Conservation (phyloP, 2,888 invertebrate genomes). For the Mimachlamys varia region DNA sequence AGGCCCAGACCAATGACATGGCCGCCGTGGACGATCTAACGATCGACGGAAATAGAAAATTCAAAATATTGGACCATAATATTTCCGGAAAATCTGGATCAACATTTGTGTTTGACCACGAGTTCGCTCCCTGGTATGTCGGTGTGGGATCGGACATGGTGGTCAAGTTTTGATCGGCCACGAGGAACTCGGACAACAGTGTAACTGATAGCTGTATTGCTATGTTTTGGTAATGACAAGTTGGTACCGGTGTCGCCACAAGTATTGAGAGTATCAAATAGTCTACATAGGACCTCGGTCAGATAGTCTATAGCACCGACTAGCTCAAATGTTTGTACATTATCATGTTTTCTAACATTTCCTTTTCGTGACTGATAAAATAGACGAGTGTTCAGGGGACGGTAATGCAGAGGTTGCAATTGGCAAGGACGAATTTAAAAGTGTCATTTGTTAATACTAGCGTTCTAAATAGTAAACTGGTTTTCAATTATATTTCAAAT, state of each 20-base stretch:
- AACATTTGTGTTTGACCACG: slow-evolving; percentile 43
- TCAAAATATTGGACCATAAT: background rate
- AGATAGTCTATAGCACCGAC: background rate
- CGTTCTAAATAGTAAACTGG: too few species aligned
- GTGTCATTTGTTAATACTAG: too few species aligned
- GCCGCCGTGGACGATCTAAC: slow-evolving; percentile 39
- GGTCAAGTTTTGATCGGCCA: slow-evolving; percentile 11
- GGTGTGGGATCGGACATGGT: slow-evolving; percentile 46
- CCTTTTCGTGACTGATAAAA: background rate
- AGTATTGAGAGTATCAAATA: background rate
- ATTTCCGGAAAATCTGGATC: slow-evolving; percentile 2
- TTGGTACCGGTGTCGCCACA: background rate
- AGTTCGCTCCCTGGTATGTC: slow-evolving; percentile 44
- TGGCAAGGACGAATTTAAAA: too few species aligned
- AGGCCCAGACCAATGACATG: slow-evolving; percentile 8
- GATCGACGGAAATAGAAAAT: background rate
- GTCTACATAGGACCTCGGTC: background rate
- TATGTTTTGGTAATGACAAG: too few species aligned
- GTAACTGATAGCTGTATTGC: background rate
- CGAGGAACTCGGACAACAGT: background rate
- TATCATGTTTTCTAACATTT: background rate
- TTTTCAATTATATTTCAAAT: too few species aligned
- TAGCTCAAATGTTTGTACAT: slow-evolving; percentile 7
- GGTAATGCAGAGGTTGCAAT: too few species aligned
- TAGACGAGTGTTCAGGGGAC: background rate